Conservation (phyloP, 2,113 vertebrate genomes). For the Hassar affinis region DNA sequence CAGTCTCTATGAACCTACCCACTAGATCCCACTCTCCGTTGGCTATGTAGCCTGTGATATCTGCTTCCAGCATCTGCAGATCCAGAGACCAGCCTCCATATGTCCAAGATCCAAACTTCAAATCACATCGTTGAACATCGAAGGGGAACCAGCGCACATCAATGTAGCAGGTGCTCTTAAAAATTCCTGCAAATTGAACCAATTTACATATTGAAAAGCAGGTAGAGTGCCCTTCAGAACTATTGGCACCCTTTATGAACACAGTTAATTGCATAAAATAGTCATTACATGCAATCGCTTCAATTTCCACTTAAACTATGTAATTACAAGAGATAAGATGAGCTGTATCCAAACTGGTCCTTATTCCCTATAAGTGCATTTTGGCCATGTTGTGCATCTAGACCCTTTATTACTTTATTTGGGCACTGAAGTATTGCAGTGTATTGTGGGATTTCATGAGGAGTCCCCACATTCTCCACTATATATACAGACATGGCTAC, state of each 20-base stretch:
- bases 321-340: not conserved
- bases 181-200: conserved; percentile 59
- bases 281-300: not conserved
- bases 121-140: conserved; percentile 69
- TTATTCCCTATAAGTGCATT: not conserved
- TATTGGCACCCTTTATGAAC: not conserved
- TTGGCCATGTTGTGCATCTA: too few species aligned
- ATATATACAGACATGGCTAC: not conserved
- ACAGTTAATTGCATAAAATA: not conserved
- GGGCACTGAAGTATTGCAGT: not conserved
- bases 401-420: not conserved
- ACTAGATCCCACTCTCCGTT: conserved; percentile 74
- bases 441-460: not conserved
- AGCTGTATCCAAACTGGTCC: not conserved
- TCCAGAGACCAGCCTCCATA: conserved; percentile 71
- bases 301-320: not conserved
- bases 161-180: conserved; percentile 72
- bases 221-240: not conserved
- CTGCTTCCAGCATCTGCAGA: conserved; percentile 68
- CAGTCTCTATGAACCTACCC: conserved; percentile 51
- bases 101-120: conserved; percentile 74
- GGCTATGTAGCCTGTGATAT: conserved; percentile 68
- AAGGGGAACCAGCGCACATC: conserved; percentile 74
- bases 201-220: not conserved
- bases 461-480: not conserved